Percentiles rank a stretch among this genome's conserved stretches.
These are phyloP conservation scores for Acleris emargana DNA, from an alignment of 2,888 invertebrate genomes.

Conservation along the genomic window DNA sequence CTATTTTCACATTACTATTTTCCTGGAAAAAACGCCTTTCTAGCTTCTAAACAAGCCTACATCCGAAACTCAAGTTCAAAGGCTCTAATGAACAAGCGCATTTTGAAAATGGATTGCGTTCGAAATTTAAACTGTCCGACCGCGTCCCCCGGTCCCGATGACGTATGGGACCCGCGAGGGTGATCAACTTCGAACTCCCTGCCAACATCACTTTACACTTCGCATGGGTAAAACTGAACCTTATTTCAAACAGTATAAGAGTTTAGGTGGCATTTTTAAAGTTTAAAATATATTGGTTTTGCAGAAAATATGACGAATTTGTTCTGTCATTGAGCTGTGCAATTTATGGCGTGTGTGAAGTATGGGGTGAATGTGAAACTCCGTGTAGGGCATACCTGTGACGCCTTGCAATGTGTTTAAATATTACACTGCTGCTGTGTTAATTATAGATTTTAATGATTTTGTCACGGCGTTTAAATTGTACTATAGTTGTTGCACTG, in stretches of 20 bases:
- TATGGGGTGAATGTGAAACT: constrained; percentile 23
- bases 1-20: too few species aligned
- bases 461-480: neutral
- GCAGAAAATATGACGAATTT: constrained; percentile 41
- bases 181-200: constrained; percentile 57
- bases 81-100: constrained; percentile 42
- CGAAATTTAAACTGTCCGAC: constrained; percentile 75
- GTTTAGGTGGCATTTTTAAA: neutral
- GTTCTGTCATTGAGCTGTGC: constrained; percentile 36
- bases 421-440: neutral
- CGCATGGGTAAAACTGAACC: neutral
- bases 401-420: neutral
- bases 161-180: constrained; percentile 72
- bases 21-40: too few species aligned
- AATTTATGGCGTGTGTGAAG: constrained; percentile 38
- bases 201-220: constrained; percentile 14
- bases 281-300: constrained; percentile 29
- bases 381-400: constrained; percentile 6
- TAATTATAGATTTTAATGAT: neutral
- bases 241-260: neutral
- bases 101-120: constrained; percentile 66
- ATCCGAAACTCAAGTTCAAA: constrained; percentile 20
- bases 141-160: constrained; percentile 57
- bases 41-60: constrained; percentile 2
- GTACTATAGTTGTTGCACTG: too few species aligned